A percentile compares a stretch with the other conserved stretches of the same genome.
These are phyloP conservation scores for Microtus montanus DNA, from an alignment of 2,113 vertebrate genomes.

Conservation along the genomic window DNA sequence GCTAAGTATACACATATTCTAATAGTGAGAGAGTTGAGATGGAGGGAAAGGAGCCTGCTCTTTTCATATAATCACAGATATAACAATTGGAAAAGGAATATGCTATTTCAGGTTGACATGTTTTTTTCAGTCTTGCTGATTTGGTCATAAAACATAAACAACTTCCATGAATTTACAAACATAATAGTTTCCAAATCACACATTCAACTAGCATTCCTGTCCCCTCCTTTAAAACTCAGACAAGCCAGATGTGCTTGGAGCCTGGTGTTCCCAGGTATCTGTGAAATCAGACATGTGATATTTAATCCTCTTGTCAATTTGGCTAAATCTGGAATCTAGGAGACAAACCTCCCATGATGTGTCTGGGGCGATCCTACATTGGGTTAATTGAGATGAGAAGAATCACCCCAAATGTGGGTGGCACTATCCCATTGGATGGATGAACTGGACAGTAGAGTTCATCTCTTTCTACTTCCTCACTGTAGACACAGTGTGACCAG, in stretches of 20 bases:
- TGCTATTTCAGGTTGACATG: background rate
- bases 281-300: background rate
- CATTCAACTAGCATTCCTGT: background rate
- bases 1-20: background rate
- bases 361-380: too few relatives aligned
- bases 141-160: background rate
- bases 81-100: background rate
- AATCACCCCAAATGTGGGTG: background rate
- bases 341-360: background rate
- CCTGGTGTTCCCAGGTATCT: too few relatives aligned
- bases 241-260: background rate
- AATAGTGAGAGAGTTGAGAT: background rate
- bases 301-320: background rate
- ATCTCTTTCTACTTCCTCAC: background rate
- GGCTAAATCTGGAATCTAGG: background rate
- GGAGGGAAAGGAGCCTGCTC: background rate
- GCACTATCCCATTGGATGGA: background rate
- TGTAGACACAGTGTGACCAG: background rate
- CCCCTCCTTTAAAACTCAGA: background rate
- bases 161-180: background rate
- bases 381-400: background rate
- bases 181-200: background rate
- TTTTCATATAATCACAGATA: background rate
- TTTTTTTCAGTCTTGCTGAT: background rate
- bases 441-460: background rate